A percentile compares a stretch with the other conserved stretches of the same genome.
phyloP scores from a whole-genome alignment of 2,888 invertebrate species.

The Seira ritae region DNA sequence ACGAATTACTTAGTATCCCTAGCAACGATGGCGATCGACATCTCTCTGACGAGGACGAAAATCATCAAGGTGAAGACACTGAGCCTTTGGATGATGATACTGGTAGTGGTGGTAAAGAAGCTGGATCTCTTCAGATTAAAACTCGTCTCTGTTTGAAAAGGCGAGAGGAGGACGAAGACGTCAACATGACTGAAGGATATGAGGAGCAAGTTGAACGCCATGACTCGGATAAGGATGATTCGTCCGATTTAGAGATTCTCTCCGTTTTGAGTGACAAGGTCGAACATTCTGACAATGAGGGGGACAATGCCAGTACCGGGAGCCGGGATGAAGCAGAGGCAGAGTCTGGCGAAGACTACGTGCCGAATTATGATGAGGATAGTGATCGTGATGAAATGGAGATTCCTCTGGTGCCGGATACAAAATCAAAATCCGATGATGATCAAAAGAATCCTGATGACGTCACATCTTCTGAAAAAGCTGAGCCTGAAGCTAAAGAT shows the following conservation, averaged over 20 bases:
- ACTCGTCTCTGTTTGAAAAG: no score
- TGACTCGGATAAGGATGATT: not conserved
- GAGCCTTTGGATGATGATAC: constrained; percentile 15
- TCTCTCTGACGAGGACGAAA: not conserved
- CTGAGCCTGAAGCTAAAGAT: not conserved
- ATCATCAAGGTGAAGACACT: no score
- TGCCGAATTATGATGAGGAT: constrained; percentile 42
- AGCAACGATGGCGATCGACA: not conserved
- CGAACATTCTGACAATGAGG: not conserved
- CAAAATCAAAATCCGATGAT: not conserved
- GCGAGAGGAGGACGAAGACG: not conserved
- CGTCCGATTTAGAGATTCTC: not conserved
- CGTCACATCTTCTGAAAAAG: not conserved
- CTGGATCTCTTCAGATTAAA: no score
- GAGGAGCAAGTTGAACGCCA: not conserved
- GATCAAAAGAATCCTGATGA: not conserved
- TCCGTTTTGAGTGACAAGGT: not conserved
- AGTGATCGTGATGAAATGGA: constrained; percentile 6
- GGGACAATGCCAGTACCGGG: not conserved
- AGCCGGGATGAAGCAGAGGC: constrained; percentile 48
- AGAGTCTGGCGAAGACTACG: constrained; percentile 47
- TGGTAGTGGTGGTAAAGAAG: not conserved
- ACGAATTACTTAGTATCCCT: no score
- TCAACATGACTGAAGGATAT: not conserved
- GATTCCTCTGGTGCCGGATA: not conserved